phyloP scores from a whole-genome alignment of 2,888 invertebrate genomes.

The Brenthis ino region DNA sequence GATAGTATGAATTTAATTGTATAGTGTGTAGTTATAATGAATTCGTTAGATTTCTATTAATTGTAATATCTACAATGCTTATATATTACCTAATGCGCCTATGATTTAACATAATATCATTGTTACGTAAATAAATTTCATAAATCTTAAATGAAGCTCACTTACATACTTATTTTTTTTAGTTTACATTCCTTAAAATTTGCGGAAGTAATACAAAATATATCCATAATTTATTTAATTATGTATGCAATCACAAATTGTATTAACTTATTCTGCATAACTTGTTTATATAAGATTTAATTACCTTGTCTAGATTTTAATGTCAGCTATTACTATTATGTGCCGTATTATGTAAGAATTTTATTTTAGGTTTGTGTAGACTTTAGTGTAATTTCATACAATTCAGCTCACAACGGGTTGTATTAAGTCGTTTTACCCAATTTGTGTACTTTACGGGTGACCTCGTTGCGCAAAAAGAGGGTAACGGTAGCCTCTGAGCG shows the following conservation, averaged over 20 bases:
- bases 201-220: conserved; percentile 4
- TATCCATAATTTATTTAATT: conserved; percentile 3
- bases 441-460: conserved; percentile 59
- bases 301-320: conserved; percentile 17
- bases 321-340: conserved; percentile 13
- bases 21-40: not conserved
- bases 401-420: not conserved
- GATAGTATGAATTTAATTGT: no score
- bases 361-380: not conserved
- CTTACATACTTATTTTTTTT: no score
- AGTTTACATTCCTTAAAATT: not conserved
- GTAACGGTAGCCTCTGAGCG: conserved; percentile 66
- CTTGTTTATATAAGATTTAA: conserved; percentile 21
- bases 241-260: conserved; percentile 9
- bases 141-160: no score
- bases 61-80: no score
- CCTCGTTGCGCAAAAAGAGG: conserved; percentile 67
- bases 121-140: no score
- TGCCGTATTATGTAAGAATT: conserved; percentile 10
- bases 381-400: not conserved
- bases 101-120: no score
- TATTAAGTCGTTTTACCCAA: conserved; percentile 47
- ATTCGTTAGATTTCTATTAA: not conserved
- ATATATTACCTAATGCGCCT: no score
- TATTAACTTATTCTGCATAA: conserved; percentile 15